Evolutionary conservation across 2,888 invertebrate genomes (phyloP).

Genomic region (Pammene aurita): DNA sequence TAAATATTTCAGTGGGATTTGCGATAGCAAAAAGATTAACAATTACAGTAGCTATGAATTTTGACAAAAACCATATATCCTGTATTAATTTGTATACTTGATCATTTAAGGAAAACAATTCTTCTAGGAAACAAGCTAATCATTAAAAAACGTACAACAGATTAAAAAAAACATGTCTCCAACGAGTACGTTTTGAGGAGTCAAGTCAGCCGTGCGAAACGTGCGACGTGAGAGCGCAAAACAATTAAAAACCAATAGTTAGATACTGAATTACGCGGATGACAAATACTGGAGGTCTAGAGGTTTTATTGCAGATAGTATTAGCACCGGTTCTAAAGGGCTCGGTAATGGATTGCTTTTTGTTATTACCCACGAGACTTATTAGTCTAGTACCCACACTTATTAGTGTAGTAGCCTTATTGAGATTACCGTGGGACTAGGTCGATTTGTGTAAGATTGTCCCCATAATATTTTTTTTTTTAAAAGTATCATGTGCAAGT

Average conservation of each 20-base stretch:
- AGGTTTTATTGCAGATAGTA: neutral
- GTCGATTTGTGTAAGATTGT: too few relatives aligned
- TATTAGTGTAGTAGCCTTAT: too few relatives aligned
- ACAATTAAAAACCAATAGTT: constrained; percentile 18
- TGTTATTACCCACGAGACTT: too few relatives aligned
- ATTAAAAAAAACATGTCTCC: constrained; percentile 1
- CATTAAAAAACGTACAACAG: neutral
- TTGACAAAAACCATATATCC: neutral
- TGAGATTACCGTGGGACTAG: too few relatives aligned
- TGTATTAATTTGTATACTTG: neutral
- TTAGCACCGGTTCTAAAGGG: neutral
- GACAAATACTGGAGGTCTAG: neutral
- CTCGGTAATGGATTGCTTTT: neutral
- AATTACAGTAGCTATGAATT: too few relatives aligned
- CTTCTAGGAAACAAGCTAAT: constrained; percentile 3
- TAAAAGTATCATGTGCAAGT: too few relatives aligned
- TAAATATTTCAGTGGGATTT: too few relatives aligned
- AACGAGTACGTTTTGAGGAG: constrained; percentile 11
- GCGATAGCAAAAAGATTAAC: too few relatives aligned
- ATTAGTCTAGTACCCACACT: too few relatives aligned
- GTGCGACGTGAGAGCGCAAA: constrained; percentile 5
- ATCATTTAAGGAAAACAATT: constrained; percentile 21
- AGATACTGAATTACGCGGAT: neutral
- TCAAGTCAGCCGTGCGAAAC: constrained; percentile 16
- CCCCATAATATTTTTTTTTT: too few relatives aligned